Evolutionary conservation across 2,888 invertebrate genomes (phyloP), one percentile per base, ranked within the genome.

Genomic region (Dorcus parallelipipedus): DNA sequence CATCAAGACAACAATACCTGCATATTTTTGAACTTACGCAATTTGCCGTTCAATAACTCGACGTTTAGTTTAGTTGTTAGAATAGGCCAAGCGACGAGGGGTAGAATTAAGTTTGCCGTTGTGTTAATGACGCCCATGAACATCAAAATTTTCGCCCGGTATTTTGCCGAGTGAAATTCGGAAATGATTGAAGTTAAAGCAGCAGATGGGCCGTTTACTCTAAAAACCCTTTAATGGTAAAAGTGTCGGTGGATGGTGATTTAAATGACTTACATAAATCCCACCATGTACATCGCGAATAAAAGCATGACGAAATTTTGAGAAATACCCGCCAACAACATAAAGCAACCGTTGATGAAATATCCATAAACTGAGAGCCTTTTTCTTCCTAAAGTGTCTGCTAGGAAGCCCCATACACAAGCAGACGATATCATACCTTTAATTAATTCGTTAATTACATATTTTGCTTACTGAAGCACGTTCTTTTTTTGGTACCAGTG

Each of bases 401-500:
- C 88, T 7, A 90, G 73, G 71, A 86, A 89, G 0, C 91, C 91
- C 91, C 92, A 92, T 3, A 89, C 64, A 72, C 89, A 82, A 0
- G 88, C 88, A 38, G 90, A 89, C 0, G 84, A 81, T 66, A 89
- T 86, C 88, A 91, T 91, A 14, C 90, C 91, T 89, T 71, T 1
- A 71, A 69, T 56, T 17, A 9, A 14, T 33, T 38, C 17, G 17
- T 1, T 17, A 49, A 17, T 3, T 17, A 3, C 1, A 17, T 17
- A 33, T 9, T 33, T 9, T 49, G 26, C 38, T 49, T 49, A 38
- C 8, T n/a, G 17, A 33, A 33, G 20, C 23, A 20, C 45, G 9
- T 45, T 10, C 2, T 14, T 4, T 4, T 17, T 47, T 47, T 33
- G 6, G 26, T 33, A 86, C 90, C 90, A 69, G 85, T 82, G 76